Evolutionary conservation across 2,113 vertebrate genomes (phyloP).

Genomic region (Cacatua alba): DNA sequence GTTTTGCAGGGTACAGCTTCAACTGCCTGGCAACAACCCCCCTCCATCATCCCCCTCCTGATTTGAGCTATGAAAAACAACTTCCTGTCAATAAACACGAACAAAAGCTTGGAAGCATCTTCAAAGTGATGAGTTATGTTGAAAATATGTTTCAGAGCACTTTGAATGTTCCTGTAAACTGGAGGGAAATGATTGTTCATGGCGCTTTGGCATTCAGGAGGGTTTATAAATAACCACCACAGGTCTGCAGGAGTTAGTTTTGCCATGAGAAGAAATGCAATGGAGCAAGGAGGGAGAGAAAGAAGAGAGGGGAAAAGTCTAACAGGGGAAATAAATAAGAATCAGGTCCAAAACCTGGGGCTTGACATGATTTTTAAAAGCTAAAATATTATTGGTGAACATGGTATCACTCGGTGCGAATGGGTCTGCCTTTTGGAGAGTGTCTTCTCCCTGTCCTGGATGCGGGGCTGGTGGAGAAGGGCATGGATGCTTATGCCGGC

Average conservation of each 20-base stretch:
- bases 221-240: constrained; percentile 62
- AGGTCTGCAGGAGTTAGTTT: background rate
- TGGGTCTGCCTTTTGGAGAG: background rate
- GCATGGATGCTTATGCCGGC: background rate
- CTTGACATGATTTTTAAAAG: background rate
- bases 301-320: background rate
- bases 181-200: constrained; percentile 37
- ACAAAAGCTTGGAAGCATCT: constrained; percentile 79
- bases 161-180: constrained; percentile 66
- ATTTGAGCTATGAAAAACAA: constrained; percentile 69
- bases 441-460: rapidly evolving
- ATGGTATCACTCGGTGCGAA: rapidly evolving
- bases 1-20: constrained; percentile 17
- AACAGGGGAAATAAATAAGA: background rate
- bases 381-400: background rate
- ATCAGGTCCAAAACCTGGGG: background rate
- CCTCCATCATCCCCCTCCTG: background rate
- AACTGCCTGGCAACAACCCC: background rate
- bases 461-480: background rate
- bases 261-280: background rate
- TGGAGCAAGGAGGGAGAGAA: background rate
- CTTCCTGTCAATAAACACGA: constrained; percentile 82
- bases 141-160: constrained; percentile 69
- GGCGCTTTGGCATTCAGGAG: background rate
- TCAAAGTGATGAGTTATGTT: constrained; percentile 78